A percentile compares a stretch with the other conserved stretches of the same genome.
Evolutionary conservation across 2,888 invertebrate genomes (phyloP).

Genomic region (Sympetrum striolatum): DNA sequence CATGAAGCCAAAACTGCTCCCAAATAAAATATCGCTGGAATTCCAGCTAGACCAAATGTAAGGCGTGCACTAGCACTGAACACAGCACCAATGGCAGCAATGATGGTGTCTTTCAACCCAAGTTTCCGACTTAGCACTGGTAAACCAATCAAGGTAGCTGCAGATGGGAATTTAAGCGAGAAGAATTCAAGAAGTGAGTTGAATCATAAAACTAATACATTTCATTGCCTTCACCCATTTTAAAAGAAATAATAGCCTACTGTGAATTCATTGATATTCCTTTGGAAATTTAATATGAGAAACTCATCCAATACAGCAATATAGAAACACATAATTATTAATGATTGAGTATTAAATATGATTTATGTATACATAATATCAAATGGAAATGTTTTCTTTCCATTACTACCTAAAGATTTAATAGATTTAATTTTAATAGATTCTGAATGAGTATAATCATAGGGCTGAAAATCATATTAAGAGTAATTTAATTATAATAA

Average conservation of each 20-base stretch:
- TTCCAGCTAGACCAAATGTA: conserved; percentile 69
- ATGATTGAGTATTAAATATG: too few relatives aligned
- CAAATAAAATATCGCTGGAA: conserved; percentile 69
- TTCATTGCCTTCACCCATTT: background rate
- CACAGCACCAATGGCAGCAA: conserved; percentile 74
- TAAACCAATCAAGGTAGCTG: conserved; percentile 37
- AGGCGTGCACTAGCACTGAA: conserved; percentile 74
- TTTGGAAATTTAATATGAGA: background rate
- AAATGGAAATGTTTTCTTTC: too few relatives aligned
- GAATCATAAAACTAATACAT: background rate
- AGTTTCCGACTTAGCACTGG: conserved; percentile 44
- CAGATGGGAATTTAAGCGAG: background rate
- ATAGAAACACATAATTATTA: too few relatives aligned
- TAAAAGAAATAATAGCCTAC: too few relatives aligned
- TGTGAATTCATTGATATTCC: too few relatives aligned
- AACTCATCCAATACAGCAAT: too few relatives aligned
- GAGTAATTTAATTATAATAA: too few relatives aligned
- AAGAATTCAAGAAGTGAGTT: background rate
- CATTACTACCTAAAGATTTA: too few relatives aligned
- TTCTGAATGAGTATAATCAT: too few relatives aligned
- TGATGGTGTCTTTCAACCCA: conserved; percentile 56
- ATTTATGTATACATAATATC: too few relatives aligned
- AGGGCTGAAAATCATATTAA: too few relatives aligned
- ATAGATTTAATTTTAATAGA: too few relatives aligned
- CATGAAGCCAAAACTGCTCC: conserved; percentile 78